phyloP scores from a whole-genome alignment of 2,888 invertebrate genomes.

The Tholera decimalis region DNA sequence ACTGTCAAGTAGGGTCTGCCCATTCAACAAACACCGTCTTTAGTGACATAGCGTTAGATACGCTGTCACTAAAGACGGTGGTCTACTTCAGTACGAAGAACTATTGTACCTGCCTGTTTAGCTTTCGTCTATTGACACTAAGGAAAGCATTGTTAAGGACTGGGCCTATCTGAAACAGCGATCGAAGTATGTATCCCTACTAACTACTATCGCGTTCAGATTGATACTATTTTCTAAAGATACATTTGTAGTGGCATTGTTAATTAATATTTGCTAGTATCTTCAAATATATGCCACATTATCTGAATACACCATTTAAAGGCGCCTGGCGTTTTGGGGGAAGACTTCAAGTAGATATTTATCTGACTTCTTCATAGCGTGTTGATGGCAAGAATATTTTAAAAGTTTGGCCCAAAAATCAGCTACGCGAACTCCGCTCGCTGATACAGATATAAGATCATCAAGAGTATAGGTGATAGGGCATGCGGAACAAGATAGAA shows the following conservation, averaged over 20 bases:
- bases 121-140: slow-evolving; percentile 2
- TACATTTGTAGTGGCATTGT: not conserved
- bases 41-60: not conserved
- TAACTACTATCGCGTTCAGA: not conserved
- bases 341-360: too few species aligned
- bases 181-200: not conserved
- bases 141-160: not conserved
- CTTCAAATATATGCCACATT: too few species aligned
- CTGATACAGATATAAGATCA: too few species aligned
- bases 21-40: not conserved
- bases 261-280: not conserved
- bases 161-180: slow-evolving; percentile 5
- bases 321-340: too few species aligned
- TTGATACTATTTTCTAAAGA: not conserved
- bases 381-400: too few species aligned
- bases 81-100: not conserved
- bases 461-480: too few species aligned
- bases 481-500: too few species aligned
- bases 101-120: not conserved
- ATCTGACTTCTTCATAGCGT: too few species aligned
- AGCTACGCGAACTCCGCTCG: too few species aligned
- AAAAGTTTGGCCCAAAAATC: too few species aligned
- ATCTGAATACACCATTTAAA: too few species aligned
- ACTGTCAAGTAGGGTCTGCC: not conserved
- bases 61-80: too few species aligned